These are phyloP conservation scores for Dioctria linearis DNA, from an alignment of 2,888 invertebrate species.

Conservation along the genomic window DNA sequence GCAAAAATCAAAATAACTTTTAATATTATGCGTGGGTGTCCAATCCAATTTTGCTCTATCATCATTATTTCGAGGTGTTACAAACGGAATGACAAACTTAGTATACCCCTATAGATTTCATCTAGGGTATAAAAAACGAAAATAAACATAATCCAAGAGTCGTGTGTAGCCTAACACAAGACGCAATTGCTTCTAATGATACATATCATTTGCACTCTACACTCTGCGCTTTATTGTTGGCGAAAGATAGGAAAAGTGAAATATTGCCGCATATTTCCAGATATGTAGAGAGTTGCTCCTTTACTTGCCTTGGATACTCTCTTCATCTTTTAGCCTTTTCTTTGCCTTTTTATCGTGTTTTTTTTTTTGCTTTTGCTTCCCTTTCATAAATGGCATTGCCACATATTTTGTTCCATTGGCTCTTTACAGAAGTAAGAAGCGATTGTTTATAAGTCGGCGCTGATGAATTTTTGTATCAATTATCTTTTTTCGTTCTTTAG, in stretches of 20 bases:
- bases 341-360: constrained; percentile 16
- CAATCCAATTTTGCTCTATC: too few relatives aligned
- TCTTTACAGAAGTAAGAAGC: background rate
- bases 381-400: constrained; percentile 8
- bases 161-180: too few relatives aligned
- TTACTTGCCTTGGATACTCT: background rate
- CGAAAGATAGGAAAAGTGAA: constrained; percentile 22
- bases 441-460: too few relatives aligned
- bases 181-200: too few relatives aligned
- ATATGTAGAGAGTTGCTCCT: background rate
- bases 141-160: too few relatives aligned
- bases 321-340: constrained; percentile 19
- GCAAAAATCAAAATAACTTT: too few relatives aligned
- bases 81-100: too few relatives aligned
- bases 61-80: too few relatives aligned
- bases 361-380: background rate
- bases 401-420: background rate
- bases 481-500: background rate
- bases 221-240: constrained; percentile 29
- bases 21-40: too few relatives aligned
- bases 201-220: too few relatives aligned
- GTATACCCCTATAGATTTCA: too few relatives aligned
- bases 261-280: constrained; percentile 42
- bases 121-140: too few relatives aligned
- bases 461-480: background rate